A percentile compares a stretch with the other conserved stretches of the same genome.
Conservation (phyloP, 2,888 invertebrate genomes). For the Trachelus troglodyta region DNA sequence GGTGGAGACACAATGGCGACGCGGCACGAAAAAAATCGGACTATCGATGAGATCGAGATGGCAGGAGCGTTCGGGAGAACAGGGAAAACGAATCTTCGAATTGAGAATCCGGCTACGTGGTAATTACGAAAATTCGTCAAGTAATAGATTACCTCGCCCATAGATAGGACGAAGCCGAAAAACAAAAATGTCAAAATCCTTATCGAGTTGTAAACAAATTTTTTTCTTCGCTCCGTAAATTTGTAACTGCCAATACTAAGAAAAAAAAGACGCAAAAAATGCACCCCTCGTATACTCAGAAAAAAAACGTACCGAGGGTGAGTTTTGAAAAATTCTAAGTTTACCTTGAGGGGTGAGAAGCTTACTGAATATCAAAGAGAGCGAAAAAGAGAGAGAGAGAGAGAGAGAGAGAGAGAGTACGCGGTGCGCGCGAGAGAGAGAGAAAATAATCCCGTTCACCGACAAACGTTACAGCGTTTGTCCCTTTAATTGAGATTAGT, state of each 20-base stretch:
- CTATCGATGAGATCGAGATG: background rate
- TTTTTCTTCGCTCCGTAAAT: background rate
- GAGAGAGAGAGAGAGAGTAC: no score
- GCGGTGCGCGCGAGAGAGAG: background rate
- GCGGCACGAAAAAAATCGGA: background rate
- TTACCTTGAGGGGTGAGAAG: background rate
- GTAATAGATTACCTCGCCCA: background rate
- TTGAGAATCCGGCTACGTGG: background rate
- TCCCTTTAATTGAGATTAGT: slow-evolving; percentile 47
- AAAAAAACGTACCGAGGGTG: background rate
- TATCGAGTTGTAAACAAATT: background rate
- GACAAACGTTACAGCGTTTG: slow-evolving; percentile 22
- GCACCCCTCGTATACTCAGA: background rate
- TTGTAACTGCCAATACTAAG: background rate
- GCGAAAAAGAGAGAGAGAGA: no score
- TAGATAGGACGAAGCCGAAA: no score
- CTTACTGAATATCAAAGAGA: background rate
- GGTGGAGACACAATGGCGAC: background rate
- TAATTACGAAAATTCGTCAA: background rate
- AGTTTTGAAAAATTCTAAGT: background rate
- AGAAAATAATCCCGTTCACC: background rate
- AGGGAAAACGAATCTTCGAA: background rate
- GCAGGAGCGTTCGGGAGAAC: background rate
- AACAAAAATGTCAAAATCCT: background rate
- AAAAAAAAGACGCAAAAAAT: no score